Evolutionary conservation across 2,113 vertebrate genomes (phyloP).

Genomic region (Glaucidium brasilianum): DNA sequence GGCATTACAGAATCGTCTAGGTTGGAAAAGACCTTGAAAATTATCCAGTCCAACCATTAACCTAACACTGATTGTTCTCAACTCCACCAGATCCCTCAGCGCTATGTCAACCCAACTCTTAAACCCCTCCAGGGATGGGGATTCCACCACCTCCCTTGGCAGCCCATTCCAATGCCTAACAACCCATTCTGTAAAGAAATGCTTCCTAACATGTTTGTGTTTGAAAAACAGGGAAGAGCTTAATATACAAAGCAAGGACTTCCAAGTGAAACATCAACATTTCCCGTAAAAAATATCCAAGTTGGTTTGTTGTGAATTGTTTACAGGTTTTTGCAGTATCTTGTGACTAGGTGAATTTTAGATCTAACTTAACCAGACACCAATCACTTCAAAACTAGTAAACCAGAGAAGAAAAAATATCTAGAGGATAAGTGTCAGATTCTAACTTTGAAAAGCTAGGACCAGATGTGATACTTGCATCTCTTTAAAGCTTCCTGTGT

Average conservation of each 20-base stretch:
- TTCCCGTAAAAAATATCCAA: not conserved
- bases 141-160: no score
- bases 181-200: no score
- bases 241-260: not conserved
- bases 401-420: not conserved
- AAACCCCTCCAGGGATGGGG: no score
- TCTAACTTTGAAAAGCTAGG: not conserved
- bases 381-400: not conserved
- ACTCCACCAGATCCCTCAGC: no score
- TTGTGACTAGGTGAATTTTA: not conserved
- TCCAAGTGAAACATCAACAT: not conserved
- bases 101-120: no score
- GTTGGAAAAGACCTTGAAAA: no score
- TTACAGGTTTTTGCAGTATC: not conserved
- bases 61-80: no score
- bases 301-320: not conserved
- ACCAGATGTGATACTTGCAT: not conserved
- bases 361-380: not conserved
- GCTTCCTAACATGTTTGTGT: not conserved
- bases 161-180: no score
- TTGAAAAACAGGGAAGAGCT: not conserved
- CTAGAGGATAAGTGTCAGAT: not conserved
- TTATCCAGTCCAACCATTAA: no score
- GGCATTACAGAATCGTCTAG: no score
- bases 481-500: not conserved